Conservation (phyloP, 2,888 invertebrate species). For the Ephialtes manifestator region DNA sequence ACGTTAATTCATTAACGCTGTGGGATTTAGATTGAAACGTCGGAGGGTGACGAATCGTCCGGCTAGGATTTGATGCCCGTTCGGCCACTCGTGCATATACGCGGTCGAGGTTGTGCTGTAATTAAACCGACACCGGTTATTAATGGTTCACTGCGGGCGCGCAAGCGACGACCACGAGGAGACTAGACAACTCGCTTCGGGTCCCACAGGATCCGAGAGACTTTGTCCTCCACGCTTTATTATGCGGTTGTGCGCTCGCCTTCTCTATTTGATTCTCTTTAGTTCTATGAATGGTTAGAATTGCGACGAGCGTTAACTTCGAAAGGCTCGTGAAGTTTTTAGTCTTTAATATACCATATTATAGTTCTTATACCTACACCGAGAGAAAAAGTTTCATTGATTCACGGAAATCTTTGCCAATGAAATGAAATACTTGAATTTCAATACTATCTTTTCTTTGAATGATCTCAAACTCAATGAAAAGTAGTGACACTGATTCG, state of each 20-base stretch:
- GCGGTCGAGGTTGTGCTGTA: conserved; percentile 58
- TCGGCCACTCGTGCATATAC: conserved; percentile 45
- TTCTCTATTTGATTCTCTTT: conserved; percentile 27
- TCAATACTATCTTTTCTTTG: no score
- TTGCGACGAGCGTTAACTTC: conserved; percentile 42
- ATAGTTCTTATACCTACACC: no score
- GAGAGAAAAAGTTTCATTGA: no score
- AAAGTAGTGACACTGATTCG: no score
- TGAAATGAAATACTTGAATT: no score
- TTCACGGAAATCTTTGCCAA: no score
- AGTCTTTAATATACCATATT: background rate
- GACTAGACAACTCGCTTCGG: conserved; percentile 48
- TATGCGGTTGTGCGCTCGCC: conserved; percentile 39
- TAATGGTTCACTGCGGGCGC: conserved; percentile 66
- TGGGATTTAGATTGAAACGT: conserved; percentile 81
- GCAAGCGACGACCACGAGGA: conserved; percentile 12
- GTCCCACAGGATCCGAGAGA: conserved; percentile 46
- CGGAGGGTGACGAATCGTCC: conserved; percentile 81
- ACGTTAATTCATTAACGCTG: conserved; percentile 75
- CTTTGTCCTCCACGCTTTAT: conserved; percentile 63
- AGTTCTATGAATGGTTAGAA: conserved; percentile 8
- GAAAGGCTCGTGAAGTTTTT: background rate
- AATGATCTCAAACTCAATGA: no score
- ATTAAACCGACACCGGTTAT: conserved; percentile 69
- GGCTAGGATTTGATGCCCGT: conserved; percentile 61